phyloP scores from a whole-genome alignment of 53 echinoderm and acorn worm species.

The Apostichopus leukothele region DNA sequence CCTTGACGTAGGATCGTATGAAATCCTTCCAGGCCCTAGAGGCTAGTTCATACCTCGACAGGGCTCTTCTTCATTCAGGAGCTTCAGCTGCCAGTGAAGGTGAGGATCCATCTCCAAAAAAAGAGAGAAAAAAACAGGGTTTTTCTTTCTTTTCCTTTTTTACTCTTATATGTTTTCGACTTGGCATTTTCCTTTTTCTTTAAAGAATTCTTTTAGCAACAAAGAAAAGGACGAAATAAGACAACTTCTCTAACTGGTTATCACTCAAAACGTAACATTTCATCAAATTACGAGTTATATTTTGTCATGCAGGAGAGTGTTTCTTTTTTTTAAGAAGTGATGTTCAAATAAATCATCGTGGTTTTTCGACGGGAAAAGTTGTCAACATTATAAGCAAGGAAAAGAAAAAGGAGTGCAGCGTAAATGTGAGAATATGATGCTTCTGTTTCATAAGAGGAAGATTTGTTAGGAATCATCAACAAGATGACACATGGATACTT shows the following conservation, averaged over 20 bases:
- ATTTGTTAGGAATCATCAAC: too few species aligned
- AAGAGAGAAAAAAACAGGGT: neutral
- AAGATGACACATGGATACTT: too few species aligned
- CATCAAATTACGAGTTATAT: neutral
- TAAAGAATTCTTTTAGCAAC: too few species aligned
- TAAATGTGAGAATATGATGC: too few species aligned
- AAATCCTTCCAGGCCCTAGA: neutral
- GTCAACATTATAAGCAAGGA: neutral
- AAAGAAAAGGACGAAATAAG: too few species aligned
- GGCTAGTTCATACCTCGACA: neutral
- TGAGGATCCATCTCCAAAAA: neutral
- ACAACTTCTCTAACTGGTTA: neutral
- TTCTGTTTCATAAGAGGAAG: too few species aligned
- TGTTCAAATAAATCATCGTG: too few species aligned
- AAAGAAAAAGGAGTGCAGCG: too few species aligned
- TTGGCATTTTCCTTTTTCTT: too few species aligned
- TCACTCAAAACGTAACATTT: neutral
- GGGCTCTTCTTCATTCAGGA: neutral
- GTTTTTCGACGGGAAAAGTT: neutral
- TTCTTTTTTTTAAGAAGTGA: too few species aligned
- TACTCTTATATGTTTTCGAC: neutral
- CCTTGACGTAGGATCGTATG: conserved; percentile 36
- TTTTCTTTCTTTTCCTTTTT: neutral
- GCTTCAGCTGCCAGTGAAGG: neutral
- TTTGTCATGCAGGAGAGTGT: neutral